Percentiles rank a stretch among this genome's conserved stretches.
Evolutionary conservation across 1,140 invertebrate species (phyloP).

Genomic region (Hyposmocoma kahamanoa): DNA sequence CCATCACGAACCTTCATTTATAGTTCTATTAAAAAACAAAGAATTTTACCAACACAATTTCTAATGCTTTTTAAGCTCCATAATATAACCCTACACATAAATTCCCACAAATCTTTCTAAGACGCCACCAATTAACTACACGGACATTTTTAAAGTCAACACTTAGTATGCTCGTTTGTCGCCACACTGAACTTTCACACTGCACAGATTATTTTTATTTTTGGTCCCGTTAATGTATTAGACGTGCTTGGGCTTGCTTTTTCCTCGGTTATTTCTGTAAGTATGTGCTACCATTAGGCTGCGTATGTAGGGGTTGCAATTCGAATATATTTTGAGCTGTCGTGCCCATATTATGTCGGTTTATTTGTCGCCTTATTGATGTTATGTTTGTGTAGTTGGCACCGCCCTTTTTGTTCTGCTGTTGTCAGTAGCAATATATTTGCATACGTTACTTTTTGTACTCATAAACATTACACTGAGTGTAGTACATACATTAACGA

Average conservation of each 20-base stretch:
- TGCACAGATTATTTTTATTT: conserved; percentile 59
- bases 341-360: too few species aligned
- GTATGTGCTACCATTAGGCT: conserved; percentile 55
- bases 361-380: too few species aligned
- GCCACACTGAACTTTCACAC: conserved; percentile 58
- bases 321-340: conserved; percentile 27
- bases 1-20: too few species aligned
- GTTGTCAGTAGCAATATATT: too few species aligned
- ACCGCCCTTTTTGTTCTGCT: too few species aligned
- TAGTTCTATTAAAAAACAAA: too few species aligned
- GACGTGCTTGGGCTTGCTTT: conserved; percentile 49
- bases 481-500: too few species aligned
- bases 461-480: too few species aligned
- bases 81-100: conserved; percentile 14
- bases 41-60: too few species aligned
- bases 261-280: conserved; percentile 52
- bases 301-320: conserved; percentile 41
- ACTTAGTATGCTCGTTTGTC: conserved; percentile 37
- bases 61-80: background rate
- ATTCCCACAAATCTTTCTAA: conserved; percentile 36
- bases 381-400: too few species aligned
- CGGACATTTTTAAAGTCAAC: conserved; percentile 31
- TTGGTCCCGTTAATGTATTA: conserved; percentile 39
- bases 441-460: too few species aligned
- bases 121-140: conserved; percentile 22